A percentile compares a stretch with the other conserved stretches of the same genome.
Conservation (phyloP, 1,140 invertebrate species). For the Orius insidiosus region DNA sequence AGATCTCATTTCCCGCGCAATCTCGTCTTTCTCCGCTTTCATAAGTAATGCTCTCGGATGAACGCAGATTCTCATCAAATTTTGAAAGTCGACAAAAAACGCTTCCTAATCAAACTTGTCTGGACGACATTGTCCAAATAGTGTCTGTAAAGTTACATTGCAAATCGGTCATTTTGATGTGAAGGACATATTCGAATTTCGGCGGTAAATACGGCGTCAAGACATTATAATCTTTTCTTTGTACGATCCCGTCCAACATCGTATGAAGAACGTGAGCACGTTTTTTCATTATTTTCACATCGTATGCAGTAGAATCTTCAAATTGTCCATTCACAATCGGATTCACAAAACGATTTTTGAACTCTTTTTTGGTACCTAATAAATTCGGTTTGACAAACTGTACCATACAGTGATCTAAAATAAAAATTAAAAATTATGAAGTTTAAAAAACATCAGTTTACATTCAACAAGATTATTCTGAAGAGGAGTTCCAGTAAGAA, state of each 20-base stretch:
- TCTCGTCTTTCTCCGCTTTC: conserved; percentile 34
- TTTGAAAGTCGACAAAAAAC: conserved; percentile 76
- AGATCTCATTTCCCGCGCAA: conserved; percentile 3
- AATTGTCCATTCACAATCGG: conserved; percentile 92
- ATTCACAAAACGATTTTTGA: conserved; percentile 78
- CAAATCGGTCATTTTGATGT: conserved; percentile 60
- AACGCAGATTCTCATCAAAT: conserved; percentile 78
- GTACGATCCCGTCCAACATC: conserved; percentile 73
- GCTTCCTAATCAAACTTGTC: conserved; percentile 21
- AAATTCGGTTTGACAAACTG: conserved; percentile 90
- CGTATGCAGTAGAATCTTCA: conserved; percentile 72
- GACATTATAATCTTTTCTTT: conserved; percentile 82
- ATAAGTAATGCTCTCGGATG: conserved; percentile 77
- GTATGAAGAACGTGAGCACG: conserved; percentile 85
- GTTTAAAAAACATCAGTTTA: conserved; percentile 24
- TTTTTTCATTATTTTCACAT: conserved; percentile 88
- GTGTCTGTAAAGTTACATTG: conserved; percentile 76
- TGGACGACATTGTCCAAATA: conserved; percentile 33
- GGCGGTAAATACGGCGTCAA: conserved; percentile 81
- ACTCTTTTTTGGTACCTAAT: conserved; percentile 79
- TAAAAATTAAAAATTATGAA: conserved; percentile 4
- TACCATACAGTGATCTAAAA: conserved; percentile 86
- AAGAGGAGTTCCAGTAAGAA: conserved; percentile 86
- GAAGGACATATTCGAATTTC: conserved; percentile 89
- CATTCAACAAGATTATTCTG: conserved; percentile 93